A percentile compares a stretch with the other conserved stretches of the same genome.
These are phyloP conservation scores for Bos javanicus DNA, from an alignment of 2,113 vertebrate genomes.

Conservation along the genomic window DNA sequence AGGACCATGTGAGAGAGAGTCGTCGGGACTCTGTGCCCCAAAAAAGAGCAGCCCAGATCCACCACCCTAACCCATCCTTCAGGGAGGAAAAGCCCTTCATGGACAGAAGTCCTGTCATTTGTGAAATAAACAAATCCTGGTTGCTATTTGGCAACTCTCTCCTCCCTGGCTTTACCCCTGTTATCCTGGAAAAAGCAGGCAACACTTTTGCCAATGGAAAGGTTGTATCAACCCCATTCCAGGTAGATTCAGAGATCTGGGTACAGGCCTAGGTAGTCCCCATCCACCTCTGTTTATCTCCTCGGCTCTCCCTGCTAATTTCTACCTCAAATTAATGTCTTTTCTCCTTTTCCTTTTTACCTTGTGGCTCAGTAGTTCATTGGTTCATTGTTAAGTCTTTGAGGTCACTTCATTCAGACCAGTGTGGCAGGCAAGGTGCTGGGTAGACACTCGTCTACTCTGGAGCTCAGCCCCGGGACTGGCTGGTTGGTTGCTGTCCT, in stretches of 20 bases:
- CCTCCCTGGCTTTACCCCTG: neutral
- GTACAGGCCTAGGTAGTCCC: neutral
- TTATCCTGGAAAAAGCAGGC: neutral
- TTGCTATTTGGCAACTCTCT: neutral
- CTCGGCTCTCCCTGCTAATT: neutral
- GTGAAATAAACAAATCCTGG: neutral
- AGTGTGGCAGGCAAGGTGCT: neutral
- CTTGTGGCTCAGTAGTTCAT: neutral
- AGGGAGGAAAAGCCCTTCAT: neutral
- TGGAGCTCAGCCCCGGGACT: neutral
- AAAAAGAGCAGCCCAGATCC: neutral
- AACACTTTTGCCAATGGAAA: neutral
- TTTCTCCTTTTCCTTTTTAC: constrained; percentile 1
- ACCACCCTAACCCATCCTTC: neutral
- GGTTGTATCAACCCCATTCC: neutral
- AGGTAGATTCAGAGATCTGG: neutral
- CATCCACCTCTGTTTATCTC: neutral
- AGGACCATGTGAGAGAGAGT: neutral
- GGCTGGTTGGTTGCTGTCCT: neutral
- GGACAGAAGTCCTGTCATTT: neutral
- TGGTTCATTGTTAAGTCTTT: neutral
- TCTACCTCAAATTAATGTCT: neutral
- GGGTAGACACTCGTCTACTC: neutral
- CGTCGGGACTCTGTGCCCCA: neutral
- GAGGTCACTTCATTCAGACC: neutral